Evolutionary conservation across 2,888 invertebrate genomes (phyloP).

Genomic region (Andrena dorsata): DNA sequence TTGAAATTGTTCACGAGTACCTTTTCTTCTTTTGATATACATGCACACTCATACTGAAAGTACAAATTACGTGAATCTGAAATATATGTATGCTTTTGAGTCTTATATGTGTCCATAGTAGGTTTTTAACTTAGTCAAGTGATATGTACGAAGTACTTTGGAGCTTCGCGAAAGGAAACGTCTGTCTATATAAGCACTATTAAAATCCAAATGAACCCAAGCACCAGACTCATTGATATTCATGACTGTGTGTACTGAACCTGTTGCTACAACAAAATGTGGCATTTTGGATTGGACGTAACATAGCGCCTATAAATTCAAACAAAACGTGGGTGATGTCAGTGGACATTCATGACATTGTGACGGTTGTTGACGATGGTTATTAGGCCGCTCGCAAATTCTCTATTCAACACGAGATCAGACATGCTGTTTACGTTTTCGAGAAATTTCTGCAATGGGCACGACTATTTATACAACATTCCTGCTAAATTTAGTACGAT

Average conservation of each 20-base stretch:
- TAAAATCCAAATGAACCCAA: neutral
- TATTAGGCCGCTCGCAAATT: constrained; percentile 51
- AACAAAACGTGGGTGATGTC: constrained; percentile 21
- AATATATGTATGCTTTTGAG: no score
- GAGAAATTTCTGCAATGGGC: constrained; percentile 75
- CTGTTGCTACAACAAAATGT: neutral
- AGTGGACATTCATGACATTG: constrained; percentile 7
- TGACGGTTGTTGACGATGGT: constrained; percentile 29
- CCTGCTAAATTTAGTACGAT: constrained; percentile 75
- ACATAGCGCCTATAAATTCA: constrained; percentile 1
- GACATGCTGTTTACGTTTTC: constrained; percentile 75
- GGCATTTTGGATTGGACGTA: neutral
- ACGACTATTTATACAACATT: constrained; percentile 78
- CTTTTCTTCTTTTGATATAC: no score
- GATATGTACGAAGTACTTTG: no score
- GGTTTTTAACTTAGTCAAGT: no score
- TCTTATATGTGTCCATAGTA: no score
- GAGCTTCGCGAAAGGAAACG: no score
- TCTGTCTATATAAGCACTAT: neutral
- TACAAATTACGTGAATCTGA: no score
- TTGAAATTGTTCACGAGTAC: no score
- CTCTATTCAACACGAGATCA: constrained; percentile 48
- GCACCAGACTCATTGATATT: neutral
- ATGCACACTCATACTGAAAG: no score
- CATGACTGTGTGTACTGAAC: neutral